A percentile compares a stretch with the other conserved stretches of the same genome.
Evolutionary conservation across 92 coral and sea anemone species (phyloP).

Genomic region (Phenganax stokvisi): DNA sequence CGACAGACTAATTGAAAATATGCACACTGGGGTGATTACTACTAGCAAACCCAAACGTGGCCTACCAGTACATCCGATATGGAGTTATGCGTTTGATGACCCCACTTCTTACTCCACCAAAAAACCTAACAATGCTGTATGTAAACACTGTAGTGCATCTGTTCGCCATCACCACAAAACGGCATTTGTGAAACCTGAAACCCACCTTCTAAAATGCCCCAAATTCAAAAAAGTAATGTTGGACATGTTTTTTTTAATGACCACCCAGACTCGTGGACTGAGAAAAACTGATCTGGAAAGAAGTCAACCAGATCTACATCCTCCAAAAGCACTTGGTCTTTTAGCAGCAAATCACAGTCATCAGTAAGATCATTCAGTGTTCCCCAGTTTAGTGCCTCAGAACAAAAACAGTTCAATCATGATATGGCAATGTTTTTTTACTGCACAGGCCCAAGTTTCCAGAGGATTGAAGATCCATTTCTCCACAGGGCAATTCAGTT

Average conservation of each 20-base stretch:
- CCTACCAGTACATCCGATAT: constrained; percentile 16
- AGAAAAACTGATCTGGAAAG: constrained; percentile 5
- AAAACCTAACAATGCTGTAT: constrained; percentile 4
- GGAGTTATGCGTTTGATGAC: constrained; percentile 24
- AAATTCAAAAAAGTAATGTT: constrained; percentile 2
- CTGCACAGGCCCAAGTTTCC: constrained; percentile 11
- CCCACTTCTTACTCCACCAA: constrained; percentile 19
- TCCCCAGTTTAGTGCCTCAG: constrained; percentile 6
- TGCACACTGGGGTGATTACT: constrained; percentile 7
- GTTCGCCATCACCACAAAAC: constrained; percentile 28
- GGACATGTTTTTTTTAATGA: constrained; percentile 10
- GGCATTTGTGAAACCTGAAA: background rate
- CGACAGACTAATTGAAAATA: constrained; percentile 16
- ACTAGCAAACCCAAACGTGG: constrained; percentile 12
- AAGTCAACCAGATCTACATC: constrained; percentile 1
- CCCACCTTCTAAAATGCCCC: constrained; percentile 8
- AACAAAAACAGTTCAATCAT: constrained; percentile 12
- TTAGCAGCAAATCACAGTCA: constrained; percentile 1
- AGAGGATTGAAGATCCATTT: constrained; percentile 6
- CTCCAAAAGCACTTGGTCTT: constrained; percentile 2
- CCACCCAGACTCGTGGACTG: constrained; percentile 28
- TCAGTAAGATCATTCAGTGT: constrained; percentile 4
- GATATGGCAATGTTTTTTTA: constrained; percentile 9
- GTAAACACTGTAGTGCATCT: constrained; percentile 13
- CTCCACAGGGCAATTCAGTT: background rate